A percentile compares a stretch with the other conserved stretches of the same genome.
Conservation (phyloP, 1,140 invertebrate species). For the Apolygus lucorum region DNA sequence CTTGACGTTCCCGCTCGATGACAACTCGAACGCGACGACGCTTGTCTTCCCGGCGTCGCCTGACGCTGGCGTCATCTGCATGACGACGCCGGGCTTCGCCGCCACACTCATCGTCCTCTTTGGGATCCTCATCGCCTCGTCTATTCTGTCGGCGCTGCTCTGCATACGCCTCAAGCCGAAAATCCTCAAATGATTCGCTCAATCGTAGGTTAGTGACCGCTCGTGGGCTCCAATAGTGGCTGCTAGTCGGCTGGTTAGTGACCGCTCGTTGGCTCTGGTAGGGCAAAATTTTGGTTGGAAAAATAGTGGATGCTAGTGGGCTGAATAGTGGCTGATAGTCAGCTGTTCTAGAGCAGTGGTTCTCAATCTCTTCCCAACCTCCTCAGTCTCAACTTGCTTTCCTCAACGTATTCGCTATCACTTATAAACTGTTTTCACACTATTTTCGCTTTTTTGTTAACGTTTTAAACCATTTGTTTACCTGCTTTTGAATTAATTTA, state of each 20-base stretch:
- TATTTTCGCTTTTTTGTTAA: too few species aligned
- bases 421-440: too few species aligned
- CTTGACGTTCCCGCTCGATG: slow-evolving; percentile 80
- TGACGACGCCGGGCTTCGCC: slow-evolving; percentile 83
- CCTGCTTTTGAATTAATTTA: too few species aligned
- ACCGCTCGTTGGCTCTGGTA: background rate
- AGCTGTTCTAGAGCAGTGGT: too few species aligned
- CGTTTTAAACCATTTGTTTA: too few species aligned
- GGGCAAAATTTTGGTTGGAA: background rate
- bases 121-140: slow-evolving; percentile 69
- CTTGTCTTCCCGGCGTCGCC: slow-evolving; percentile 68
- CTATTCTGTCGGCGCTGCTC: slow-evolving; percentile 71
- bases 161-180: slow-evolving; percentile 59
- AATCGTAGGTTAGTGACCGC: too few species aligned
- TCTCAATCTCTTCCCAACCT: too few species aligned
- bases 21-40: slow-evolving; percentile 50
- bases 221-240: background rate
- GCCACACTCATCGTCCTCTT: slow-evolving; percentile 72
- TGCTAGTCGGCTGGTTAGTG: background rate
- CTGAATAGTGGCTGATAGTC: too few species aligned
- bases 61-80: slow-evolving; percentile 66
- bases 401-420: too few species aligned
- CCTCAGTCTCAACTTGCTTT: too few species aligned
- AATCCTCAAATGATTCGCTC: slow-evolving; percentile 38
- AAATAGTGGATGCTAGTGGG: too few species aligned